Conservation (phyloP, 2,113 vertebrate genomes). For the Eolophus roseicapilla region DNA sequence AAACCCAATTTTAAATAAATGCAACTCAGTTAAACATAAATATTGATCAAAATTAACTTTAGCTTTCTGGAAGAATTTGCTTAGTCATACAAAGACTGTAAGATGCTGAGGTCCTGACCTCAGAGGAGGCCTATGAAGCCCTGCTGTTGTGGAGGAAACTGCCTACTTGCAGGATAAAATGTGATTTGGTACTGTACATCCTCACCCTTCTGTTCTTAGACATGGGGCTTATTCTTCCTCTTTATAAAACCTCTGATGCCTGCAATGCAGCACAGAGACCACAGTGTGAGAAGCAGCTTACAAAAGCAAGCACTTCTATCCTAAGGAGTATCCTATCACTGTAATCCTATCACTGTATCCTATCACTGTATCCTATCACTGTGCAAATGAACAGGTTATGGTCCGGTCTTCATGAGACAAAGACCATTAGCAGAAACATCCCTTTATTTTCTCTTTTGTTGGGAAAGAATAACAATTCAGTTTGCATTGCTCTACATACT, state of each 20-base stretch:
- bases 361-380: neutral
- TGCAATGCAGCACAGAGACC: neutral
- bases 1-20: neutral
- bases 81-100: neutral
- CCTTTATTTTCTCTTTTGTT: neutral
- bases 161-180: neutral
- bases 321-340: neutral
- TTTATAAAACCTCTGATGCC: accelerated
- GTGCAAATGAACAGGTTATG: neutral
- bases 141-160: neutral
- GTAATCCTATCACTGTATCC: neutral
- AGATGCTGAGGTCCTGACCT: neutral
- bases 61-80: neutral
- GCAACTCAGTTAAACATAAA: neutral
- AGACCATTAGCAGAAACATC: neutral
- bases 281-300: neutral
- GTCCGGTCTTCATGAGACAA: neutral
- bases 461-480: neutral
- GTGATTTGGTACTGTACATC: neutral
- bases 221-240: neutral
- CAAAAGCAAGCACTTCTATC: neutral
- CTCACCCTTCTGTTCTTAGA: neutral
- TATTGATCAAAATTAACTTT: neutral
- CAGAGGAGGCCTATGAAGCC: neutral
- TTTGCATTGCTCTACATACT: neutral